A percentile compares a stretch with the other conserved stretches of the same genome.
These are phyloP conservation scores for Cheirogaleus medius DNA, from an alignment of 2,113 vertebrate species.

Conservation along the genomic window DNA sequence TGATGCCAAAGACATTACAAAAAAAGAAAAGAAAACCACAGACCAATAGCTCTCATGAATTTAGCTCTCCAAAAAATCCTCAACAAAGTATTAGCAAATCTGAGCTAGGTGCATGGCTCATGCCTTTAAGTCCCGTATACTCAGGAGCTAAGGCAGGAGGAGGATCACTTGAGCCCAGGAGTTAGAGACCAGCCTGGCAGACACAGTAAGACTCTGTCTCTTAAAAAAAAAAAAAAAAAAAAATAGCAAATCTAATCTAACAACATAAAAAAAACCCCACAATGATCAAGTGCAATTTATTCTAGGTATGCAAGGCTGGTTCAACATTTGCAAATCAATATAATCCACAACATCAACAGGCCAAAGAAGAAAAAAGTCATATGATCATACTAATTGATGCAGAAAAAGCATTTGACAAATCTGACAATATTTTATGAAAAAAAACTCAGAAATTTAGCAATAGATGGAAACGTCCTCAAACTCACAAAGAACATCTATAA, in stretches of 20 bases:
- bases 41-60: neutral
- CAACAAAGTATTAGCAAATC: neutral
- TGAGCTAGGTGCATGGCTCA: too few species aligned
- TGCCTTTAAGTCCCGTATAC: too few species aligned
- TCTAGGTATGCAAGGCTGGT: neutral
- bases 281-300: neutral
- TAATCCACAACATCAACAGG: too few species aligned
- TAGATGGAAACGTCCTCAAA: neutral
- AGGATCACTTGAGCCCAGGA: too few species aligned
- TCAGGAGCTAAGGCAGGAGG: too few species aligned
- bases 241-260: neutral
- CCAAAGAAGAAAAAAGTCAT: too few species aligned
- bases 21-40: neutral
- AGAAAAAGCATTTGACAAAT: neutral
- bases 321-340: neutral
- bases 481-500: neutral
- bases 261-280: neutral
- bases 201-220: too few species aligned
- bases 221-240: too few species aligned
- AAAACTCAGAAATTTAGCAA: neutral
- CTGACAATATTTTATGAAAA: neutral
- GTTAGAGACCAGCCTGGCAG: too few species aligned
- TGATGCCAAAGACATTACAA: neutral
- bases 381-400: neutral
- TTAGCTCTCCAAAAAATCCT: neutral